A percentile compares a stretch with the other conserved stretches of the same genome.
Conservation (phyloP, 2,797 vertebrate species). For the Tolypeutes matacus region DNA sequence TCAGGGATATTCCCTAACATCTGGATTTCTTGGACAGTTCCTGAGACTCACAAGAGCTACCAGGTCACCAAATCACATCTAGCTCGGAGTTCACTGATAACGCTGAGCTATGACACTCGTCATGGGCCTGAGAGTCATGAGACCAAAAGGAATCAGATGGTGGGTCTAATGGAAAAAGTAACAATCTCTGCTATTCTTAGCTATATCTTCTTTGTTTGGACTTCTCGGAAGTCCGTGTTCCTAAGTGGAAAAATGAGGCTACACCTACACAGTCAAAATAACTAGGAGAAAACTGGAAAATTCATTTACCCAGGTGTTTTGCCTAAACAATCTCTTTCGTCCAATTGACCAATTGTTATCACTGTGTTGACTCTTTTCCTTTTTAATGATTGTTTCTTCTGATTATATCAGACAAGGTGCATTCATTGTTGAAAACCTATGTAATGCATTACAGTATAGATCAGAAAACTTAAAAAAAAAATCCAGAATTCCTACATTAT, state of each 20-base stretch:
- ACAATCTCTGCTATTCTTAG: neutral
- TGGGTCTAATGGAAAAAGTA: neutral
- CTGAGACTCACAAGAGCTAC: neutral
- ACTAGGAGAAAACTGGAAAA: neutral
- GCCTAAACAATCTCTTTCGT: neutral
- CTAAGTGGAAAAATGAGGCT: neutral
- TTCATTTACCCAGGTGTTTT: neutral
- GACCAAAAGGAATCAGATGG: neutral
- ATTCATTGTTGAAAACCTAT: neutral
- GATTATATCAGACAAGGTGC: neutral
- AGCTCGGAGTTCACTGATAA: neutral
- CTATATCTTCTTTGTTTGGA: neutral
- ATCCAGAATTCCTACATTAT: neutral
- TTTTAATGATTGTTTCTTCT: conserved; percentile 5
- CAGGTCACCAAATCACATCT: neutral
- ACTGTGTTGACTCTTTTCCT: neutral
- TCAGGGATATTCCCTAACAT: conserved; percentile 43
- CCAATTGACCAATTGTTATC: neutral
- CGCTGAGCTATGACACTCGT: neutral
- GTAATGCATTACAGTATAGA: neutral
- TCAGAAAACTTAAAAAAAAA: neutral
- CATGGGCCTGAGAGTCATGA: neutral
- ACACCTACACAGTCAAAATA: neutral
- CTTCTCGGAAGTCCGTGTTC: neutral
- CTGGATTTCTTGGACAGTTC: conserved; percentile 58